A percentile compares a stretch with the other conserved stretches of the same genome.
Evolutionary conservation across 92 coral and sea anemone species (phyloP).

Genomic region (Porites cylindrica): DNA sequence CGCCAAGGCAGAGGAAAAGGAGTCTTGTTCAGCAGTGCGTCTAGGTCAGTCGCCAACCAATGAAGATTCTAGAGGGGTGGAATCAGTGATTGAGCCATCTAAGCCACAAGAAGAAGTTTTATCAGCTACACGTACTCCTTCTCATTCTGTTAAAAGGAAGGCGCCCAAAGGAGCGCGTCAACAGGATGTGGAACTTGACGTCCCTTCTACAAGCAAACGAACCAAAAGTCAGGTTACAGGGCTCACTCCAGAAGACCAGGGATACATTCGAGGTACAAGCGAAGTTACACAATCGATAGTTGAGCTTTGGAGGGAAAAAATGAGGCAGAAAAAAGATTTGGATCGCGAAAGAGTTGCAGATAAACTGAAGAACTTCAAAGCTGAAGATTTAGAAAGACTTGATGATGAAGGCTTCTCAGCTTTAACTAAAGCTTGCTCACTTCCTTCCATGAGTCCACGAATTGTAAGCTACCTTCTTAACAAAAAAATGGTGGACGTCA

Average conservation of each 20-base stretch:
- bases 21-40: too few relatives aligned
- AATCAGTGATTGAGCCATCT: too few relatives aligned
- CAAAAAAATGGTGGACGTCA: constrained; percentile 30
- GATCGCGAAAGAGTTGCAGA: background rate
- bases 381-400: background rate
- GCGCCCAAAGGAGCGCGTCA: too few relatives aligned
- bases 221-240: background rate
- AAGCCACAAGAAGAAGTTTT: too few relatives aligned
- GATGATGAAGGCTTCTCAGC: constrained; percentile 53
- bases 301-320: constrained; percentile 19
- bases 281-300: constrained; percentile 16
- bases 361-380: background rate
- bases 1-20: too few relatives aligned
- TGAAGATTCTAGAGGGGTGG: too few relatives aligned
- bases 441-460: constrained; percentile 24
- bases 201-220: background rate
- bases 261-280: background rate
- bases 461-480: constrained; percentile 27
- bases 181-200: too few relatives aligned
- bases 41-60: too few relatives aligned
- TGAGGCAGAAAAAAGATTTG: background rate
- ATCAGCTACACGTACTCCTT: too few relatives aligned
- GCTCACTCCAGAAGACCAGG: background rate
- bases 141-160: too few relatives aligned
- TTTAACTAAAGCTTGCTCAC: constrained; percentile 53